Conservation (phyloP, 2,113 vertebrate species). For the Sterrhoptilus dennistouni region DNA sequence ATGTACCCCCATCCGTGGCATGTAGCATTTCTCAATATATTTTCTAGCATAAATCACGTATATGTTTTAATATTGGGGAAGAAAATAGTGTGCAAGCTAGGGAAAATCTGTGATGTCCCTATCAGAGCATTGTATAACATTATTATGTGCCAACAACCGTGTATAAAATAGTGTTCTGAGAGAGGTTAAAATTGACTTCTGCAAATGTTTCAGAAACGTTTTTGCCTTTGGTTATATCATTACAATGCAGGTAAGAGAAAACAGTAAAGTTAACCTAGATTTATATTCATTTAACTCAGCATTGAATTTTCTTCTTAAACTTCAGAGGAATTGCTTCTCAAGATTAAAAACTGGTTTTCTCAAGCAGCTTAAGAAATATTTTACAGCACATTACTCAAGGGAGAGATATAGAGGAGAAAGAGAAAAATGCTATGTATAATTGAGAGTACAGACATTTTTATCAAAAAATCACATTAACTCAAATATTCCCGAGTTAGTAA, state of each 20-base stretch:
- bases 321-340: not conserved
- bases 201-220: not conserved
- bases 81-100: not conserved
- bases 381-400: not conserved
- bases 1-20: not conserved
- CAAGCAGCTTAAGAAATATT: not conserved
- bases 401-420: not conserved
- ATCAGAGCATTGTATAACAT: not conserved
- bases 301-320: not conserved
- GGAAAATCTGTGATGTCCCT: not conserved
- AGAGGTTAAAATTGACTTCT: not conserved
- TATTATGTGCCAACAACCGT: not conserved
- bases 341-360: not conserved
- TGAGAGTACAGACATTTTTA: not conserved
- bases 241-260: not conserved
- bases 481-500: not conserved
- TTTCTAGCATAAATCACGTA: not conserved
- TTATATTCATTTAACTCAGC: not conserved
- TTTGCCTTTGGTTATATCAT: not conserved
- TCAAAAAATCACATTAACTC: not conserved
- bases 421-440: not conserved
- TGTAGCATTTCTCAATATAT: not conserved
- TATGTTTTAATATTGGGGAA: fast-evolving
- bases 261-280: not conserved
- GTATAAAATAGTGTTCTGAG: not conserved